phyloP scores from a whole-genome alignment of 2,797 vertebrate species.

The Brotogeris chrysoptera region DNA sequence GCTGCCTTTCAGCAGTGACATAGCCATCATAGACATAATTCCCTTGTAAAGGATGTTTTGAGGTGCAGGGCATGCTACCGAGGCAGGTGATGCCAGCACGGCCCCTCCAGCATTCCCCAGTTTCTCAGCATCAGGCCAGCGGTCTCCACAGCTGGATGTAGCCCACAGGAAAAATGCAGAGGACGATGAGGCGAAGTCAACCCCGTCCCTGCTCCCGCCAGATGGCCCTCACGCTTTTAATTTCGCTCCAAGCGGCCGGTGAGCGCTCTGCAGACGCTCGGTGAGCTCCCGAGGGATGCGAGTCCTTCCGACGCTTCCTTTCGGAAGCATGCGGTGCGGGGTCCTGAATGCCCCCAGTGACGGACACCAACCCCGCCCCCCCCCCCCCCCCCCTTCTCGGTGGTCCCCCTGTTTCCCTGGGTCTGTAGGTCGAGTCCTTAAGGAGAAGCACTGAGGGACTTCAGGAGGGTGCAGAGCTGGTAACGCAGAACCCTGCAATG shows the following conservation, averaged over 20 bases:
- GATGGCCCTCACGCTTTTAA: constrained; percentile 32
- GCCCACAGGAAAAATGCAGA: accelerated
- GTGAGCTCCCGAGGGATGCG: background rate
- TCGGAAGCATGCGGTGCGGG: accelerated
- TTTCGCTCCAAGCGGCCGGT: background rate
- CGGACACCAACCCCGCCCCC: accelerated
- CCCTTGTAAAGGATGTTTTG: background rate
- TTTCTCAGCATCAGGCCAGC: background rate
- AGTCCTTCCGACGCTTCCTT: accelerated
- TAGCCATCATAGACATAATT: accelerated
- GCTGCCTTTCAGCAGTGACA: accelerated
- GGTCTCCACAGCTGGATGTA: background rate
- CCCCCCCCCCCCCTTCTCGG: accelerated
- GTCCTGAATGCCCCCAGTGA: accelerated
- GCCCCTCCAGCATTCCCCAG: accelerated
- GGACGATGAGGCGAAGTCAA: background rate
- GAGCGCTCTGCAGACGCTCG: background rate
- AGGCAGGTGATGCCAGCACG: accelerated
- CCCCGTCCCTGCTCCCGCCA: constrained; percentile 5
- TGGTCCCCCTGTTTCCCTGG: background rate
- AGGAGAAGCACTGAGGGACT: too few species aligned
- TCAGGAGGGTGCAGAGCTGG: background rate
- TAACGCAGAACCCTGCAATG: accelerated
- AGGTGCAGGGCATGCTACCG: accelerated
- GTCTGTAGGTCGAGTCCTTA: accelerated